Evolutionary conservation across 2,797 vertebrate species (phyloP), one percentile per base, ranked within the genome.

Genomic region (Esox lucius): DNA sequence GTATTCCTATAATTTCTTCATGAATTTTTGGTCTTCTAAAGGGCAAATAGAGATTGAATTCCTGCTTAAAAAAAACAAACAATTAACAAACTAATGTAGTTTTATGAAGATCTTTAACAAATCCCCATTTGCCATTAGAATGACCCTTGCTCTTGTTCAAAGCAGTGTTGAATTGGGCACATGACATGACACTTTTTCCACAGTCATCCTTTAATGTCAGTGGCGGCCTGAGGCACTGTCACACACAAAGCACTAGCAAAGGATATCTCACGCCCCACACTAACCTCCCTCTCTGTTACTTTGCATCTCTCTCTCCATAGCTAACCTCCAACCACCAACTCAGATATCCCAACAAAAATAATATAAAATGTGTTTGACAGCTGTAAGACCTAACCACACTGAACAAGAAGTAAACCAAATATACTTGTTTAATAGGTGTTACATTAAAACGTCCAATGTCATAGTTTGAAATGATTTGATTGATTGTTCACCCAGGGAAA

Each of bases 151-250:
- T 4, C 61, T 66, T 28, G 62, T 69, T 75, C 69, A n/a, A 33
- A 76, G 71, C 46, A 71, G 56, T 77, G 49, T 28, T 71, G 39
- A 67, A 80, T 80, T 75, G 80, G 26, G 67, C 73, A n/a, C 16
- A 75, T 80, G 81, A 78, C 81, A 61, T 66, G 80, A 83, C 76
- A 78, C 81, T 87, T 90, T 85, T 76, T 68, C 11, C 82, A 72
- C 82, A 22, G 8, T 76, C 76, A 79, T 88, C 83, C 83, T 83
- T 88, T 87, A 88, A 84, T 82, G 83, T 85, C 86, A 79, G 79
- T 59, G 39, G 75, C 66, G 82, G 84, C 88, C 89, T 65, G 42
- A 11, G 81, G 88, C 78, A 24, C 56, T 61, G 56, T 11, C 24
- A 26, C 56, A 62, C 70, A 53, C 59, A 72, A 19, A 75, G 77